Percentiles rank a stretch among this genome's conserved stretches.
These are phyloP conservation scores for Menidia menidia DNA, from an alignment of 2,797 vertebrate genomes.

Conservation along the genomic window DNA sequence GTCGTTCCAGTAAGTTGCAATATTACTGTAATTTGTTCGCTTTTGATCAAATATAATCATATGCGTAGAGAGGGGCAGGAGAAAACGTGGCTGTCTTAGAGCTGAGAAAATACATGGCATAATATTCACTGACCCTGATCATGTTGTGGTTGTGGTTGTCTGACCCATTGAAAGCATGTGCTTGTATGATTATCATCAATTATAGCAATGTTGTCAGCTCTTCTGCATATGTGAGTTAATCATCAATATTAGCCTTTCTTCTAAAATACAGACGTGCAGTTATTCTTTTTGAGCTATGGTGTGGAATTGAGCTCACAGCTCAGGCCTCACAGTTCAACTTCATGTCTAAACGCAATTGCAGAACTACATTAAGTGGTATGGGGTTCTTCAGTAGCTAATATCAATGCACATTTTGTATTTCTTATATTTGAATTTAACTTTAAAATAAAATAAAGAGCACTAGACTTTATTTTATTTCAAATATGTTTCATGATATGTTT, in stretches of 20 bases:
- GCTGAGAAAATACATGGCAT: slow-evolving; percentile 47
- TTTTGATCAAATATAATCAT: slow-evolving; percentile 32
- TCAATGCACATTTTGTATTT: neutral
- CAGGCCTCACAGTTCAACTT: too few species aligned
- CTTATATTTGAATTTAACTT: neutral
- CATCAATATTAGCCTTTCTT: slow-evolving; percentile 35
- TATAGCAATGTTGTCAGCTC: slow-evolving; percentile 21
- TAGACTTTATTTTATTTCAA: too few species aligned
- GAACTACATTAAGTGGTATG: neutral
- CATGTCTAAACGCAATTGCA: neutral
- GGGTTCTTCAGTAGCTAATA: neutral
- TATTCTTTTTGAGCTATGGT: slow-evolving; percentile 34
- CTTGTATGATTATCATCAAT: slow-evolving; percentile 31
- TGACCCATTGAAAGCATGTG: slow-evolving; percentile 38
- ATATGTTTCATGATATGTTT: too few species aligned
- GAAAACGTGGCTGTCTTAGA: slow-evolving; percentile 25
- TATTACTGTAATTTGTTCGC: slow-evolving; percentile 60
- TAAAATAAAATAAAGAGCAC: neutral
- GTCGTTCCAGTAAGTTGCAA: slow-evolving; percentile 24
- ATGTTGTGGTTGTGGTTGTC: slow-evolving; percentile 33
- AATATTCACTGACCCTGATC: slow-evolving; percentile 46
- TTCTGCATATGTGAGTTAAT: slow-evolving; percentile 5
- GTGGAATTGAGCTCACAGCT: neutral
- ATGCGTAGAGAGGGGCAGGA: slow-evolving; percentile 11
- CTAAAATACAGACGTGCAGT: slow-evolving; percentile 30